A percentile compares a stretch with the other conserved stretches of the same genome.
These are phyloP conservation scores for Belonocnema kinseyi DNA, from an alignment of 1,140 invertebrate genomes.

Conservation along the genomic window DNA sequence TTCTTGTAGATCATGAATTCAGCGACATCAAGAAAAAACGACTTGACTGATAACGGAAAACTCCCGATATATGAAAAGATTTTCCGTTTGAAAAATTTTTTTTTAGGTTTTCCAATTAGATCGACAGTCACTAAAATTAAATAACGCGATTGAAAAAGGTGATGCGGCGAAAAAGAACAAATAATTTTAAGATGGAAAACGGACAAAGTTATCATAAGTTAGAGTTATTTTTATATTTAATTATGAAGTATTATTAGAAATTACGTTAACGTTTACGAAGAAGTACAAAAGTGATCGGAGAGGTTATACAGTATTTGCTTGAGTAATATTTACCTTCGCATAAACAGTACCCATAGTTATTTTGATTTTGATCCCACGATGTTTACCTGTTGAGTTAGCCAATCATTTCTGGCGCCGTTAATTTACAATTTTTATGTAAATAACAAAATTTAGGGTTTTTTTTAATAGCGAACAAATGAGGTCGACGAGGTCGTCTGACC, in stretches of 20 bases:
- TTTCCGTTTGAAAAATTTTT: no score
- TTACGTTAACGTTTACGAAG: slow-evolving; percentile 47
- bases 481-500: neutral
- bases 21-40: no score
- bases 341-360: slow-evolving; percentile 68
- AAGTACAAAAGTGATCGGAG: slow-evolving; percentile 41
- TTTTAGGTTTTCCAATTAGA: no score
- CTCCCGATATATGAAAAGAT: no score
- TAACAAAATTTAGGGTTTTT: slow-evolving; percentile 6
- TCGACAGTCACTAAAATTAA: no score
- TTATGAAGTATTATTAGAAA: slow-evolving; percentile 31
- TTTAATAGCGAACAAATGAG: slow-evolving; percentile 20
- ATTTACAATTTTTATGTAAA: neutral
- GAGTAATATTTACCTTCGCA: slow-evolving; percentile 67
- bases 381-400: neutral
- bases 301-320: slow-evolving; percentile 54
- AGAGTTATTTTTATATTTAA: slow-evolving; percentile 21
- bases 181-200: neutral
- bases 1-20: no score
- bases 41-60: no score
- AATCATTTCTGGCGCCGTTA: neutral
- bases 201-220: neutral
- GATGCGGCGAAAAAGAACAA: neutral
- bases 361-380: neutral
- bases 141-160: no score